Base-by-base conservation (phyloP, 2,113 vertebrate species). In the Lepisosteus oculatus region DNA sequence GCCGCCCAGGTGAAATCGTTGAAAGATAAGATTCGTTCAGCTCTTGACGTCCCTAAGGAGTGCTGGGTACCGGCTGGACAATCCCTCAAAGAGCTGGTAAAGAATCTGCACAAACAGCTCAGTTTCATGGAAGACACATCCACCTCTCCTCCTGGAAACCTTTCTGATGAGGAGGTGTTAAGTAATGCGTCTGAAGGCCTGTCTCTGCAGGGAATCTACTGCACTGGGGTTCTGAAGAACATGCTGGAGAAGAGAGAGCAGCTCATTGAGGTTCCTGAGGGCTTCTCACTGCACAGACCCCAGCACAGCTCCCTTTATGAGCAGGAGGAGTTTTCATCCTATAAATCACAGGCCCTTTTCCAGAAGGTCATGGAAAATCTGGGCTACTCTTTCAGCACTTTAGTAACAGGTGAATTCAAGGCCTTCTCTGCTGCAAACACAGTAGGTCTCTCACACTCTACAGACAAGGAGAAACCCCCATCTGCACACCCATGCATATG, bases 161-260 rank as follows among this genome's bases (percentile, higher is more conserved):
- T 87, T 8, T 47, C 79, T 0, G 80, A 84, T 0, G 2, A 0
- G 0, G 78, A 88, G n/a, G n/a, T n/a, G n/a, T n/a, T n/a, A n/a
- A n/a, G n/a, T n/a, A n/a, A n/a, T n/a, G n/a, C n/a, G n/a, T n/a
- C n/a, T n/a, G n/a, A n/a, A n/a, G n/a, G n/a, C n/a, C 65, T 91
- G 61, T 86, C 86, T 47, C 78, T 90, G 45, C 77, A 84, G 55
- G 90, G 89, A 64, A 81, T 90, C 72, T 92, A 83, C 47, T 78
- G 77, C 70, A 85, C 72, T 29, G 72, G 65, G 3, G 11, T 76
- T 6, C 5, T 71, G 2, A 54, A 0, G 0, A 70, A 69, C 6
- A 15, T 79, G 51, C 44, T 88, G 59, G 61, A 70, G 3, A 88
- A 45, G 29, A 74, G 75, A 67, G 83, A 89, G 3, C 73, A 86